Evolutionary conservation across 2,113 vertebrate species (phyloP).

Genomic region (Corythaixoides concolor): DNA sequence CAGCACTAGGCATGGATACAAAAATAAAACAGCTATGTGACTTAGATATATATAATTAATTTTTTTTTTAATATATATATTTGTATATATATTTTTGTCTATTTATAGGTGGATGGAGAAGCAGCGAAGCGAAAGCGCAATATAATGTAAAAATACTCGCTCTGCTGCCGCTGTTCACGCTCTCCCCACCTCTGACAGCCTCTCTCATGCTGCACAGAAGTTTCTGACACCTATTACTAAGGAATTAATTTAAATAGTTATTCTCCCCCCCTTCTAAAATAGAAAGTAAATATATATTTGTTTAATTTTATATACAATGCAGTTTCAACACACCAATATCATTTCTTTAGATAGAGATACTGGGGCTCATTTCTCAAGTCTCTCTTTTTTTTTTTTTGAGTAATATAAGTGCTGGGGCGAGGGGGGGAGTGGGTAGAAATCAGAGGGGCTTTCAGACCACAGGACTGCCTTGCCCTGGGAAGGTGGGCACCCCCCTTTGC

Average conservation of each 20-base stretch:
- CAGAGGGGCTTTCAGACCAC: neutral
- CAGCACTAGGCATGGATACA: conserved; percentile 74
- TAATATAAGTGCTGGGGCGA: neutral
- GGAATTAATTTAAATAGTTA: conserved; percentile 64
- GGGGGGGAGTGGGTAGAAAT: neutral
- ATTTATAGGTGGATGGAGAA: conserved; percentile 63
- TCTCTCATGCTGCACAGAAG: conserved; percentile 50
- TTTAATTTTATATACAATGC: conserved; percentile 77
- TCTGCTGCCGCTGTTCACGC: neutral
- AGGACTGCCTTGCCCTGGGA: neutral
- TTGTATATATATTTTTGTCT: conserved; percentile 68
- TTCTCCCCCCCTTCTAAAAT: conserved; percentile 74
- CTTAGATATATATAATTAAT: conserved; percentile 72
- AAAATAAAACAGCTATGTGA: conserved; percentile 79
- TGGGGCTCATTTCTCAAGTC: conserved; percentile 5
- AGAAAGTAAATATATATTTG: conserved; percentile 77
- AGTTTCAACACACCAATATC: conserved; percentile 60
- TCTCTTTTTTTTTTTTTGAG: neutral
- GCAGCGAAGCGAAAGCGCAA: conserved; percentile 46
- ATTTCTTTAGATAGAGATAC: conserved; percentile 42
- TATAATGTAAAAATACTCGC: conserved; percentile 52
- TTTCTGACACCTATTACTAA: conserved; percentile 60
- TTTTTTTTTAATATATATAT: conserved; percentile 57
- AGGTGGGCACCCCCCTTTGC: neutral
- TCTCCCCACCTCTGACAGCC: conserved; percentile 59